These are phyloP conservation scores for Notamacropus eugenii DNA, from an alignment of 2,797 vertebrate genomes.

Conservation along the genomic window DNA sequence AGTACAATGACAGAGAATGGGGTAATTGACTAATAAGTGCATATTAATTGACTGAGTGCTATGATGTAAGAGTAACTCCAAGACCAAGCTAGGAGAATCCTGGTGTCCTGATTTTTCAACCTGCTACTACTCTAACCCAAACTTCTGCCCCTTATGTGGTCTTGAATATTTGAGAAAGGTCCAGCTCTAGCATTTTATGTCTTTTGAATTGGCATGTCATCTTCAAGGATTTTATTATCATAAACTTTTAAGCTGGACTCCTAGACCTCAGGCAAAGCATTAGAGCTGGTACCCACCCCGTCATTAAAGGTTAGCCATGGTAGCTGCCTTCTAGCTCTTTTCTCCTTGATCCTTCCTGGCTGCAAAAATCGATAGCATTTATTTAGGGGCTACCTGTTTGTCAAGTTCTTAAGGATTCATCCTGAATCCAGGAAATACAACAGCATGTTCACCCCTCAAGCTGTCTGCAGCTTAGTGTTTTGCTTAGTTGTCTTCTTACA, in stretches of 20 bases:
- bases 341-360: background rate
- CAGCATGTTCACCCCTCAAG: too few relatives aligned
- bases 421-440: background rate
- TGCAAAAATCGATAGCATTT: background rate
- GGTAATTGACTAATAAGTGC: background rate
- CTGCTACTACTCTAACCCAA: background rate
- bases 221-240: background rate
- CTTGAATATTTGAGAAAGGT: background rate
- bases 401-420: background rate
- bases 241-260: background rate
- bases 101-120: background rate
- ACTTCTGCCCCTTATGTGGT: background rate
- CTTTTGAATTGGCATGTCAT: background rate
- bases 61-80: background rate
- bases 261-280: background rate
- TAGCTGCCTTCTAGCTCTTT: background rate
- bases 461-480: background rate
- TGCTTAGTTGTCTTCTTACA: background rate
- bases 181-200: background rate
- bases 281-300: background rate
- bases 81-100: background rate
- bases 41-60: background rate
- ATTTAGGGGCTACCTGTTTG: background rate
- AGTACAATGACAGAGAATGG: background rate
- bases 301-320: background rate